Percentiles rank a stretch among this genome's conserved stretches.
Evolutionary conservation across 2,888 invertebrate genomes (phyloP).

Genomic region (Eledona agricola): DNA sequence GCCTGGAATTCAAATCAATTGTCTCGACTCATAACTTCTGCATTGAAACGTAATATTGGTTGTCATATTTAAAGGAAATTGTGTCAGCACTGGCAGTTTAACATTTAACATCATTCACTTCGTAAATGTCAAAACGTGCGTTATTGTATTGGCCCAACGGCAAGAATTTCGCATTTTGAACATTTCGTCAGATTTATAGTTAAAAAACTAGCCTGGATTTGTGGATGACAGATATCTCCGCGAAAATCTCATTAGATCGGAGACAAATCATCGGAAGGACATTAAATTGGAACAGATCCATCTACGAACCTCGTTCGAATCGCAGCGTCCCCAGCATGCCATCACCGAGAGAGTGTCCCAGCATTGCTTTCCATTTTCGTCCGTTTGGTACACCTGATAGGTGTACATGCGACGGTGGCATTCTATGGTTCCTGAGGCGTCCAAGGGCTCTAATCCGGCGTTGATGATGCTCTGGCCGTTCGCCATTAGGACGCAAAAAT

Average conservation of each 20-base stretch:
- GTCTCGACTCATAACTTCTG: too few species aligned
- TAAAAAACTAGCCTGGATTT: too few species aligned
- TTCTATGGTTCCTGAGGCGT: slow-evolving; percentile 66
- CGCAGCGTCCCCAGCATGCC: slow-evolving; percentile 85
- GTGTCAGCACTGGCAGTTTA: too few species aligned
- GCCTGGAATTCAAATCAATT: too few species aligned
- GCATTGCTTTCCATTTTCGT: slow-evolving; percentile 73
- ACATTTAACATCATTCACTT: too few species aligned
- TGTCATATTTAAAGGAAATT: too few species aligned
- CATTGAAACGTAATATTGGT: too few species aligned
- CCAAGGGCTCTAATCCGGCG: slow-evolving; percentile 46
- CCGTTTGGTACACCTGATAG: slow-evolving; percentile 72
- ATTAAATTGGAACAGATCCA: slow-evolving; percentile 35
- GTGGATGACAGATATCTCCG: too few species aligned
- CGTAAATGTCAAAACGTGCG: too few species aligned
- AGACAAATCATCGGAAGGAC: slow-evolving; percentile 18
- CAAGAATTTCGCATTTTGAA: too few species aligned
- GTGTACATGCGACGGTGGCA: slow-evolving; percentile 75
- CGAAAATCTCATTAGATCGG: slow-evolving; percentile 15
- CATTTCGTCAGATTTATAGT: too few species aligned
- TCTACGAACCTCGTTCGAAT: slow-evolving; percentile 86
- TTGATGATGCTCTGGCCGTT: slow-evolving; percentile 47
- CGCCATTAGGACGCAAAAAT: slow-evolving; percentile 13
- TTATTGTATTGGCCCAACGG: too few species aligned
- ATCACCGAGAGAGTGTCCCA: slow-evolving; percentile 79